phyloP scores from a whole-genome alignment of 2,113 vertebrate genomes.

The Caretta caretta region DNA sequence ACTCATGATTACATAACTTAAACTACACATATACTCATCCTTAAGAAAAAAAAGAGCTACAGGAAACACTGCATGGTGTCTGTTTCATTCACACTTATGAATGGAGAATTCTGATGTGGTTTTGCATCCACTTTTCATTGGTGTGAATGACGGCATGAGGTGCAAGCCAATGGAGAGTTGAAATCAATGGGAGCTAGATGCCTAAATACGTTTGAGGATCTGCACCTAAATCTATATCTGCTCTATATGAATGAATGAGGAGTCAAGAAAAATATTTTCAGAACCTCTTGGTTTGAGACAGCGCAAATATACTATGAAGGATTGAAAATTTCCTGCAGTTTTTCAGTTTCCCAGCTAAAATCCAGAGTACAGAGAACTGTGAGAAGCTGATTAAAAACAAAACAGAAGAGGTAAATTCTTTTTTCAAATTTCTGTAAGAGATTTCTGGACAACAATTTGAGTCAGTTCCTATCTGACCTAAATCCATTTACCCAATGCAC shows the following conservation, averaged over 20 bases:
- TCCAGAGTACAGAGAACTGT: not conserved
- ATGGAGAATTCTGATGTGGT: not conserved
- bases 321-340: not conserved
- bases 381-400: not conserved
- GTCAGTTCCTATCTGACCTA: not conserved
- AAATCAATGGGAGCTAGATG: not conserved
- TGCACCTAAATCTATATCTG: not conserved
- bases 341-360: not conserved
- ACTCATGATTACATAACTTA: not conserved
- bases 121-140: not conserved
- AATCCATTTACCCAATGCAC: not conserved
- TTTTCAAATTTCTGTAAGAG: not conserved
- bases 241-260: not conserved
- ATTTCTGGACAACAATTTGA: not conserved
- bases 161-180: not conserved
- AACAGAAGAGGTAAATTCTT: not conserved
- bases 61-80: not conserved
- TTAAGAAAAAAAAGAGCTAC: not conserved
- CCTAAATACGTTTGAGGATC: not conserved
- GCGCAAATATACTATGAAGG: not conserved
- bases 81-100: not conserved
- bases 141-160: not conserved
- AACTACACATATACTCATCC: not conserved
- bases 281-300: not conserved
- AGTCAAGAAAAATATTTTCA: not conserved